phyloP scores from a whole-genome alignment of 2,888 invertebrate species.

The Phasia obesa region DNA sequence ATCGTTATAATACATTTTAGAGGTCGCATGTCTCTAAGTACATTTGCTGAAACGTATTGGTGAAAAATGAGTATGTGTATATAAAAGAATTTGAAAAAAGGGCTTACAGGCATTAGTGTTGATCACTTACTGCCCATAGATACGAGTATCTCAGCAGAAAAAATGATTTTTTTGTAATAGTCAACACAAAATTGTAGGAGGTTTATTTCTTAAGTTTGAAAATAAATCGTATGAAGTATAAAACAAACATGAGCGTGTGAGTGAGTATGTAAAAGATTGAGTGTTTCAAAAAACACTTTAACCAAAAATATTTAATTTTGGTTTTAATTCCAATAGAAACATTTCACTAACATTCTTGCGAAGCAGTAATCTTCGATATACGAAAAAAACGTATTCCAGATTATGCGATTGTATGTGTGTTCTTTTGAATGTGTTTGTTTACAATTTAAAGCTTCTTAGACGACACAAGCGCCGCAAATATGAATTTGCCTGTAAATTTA shows the following conservation, averaged over 20 bases:
- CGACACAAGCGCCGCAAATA: constrained; percentile 11
- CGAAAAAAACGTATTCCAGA: background rate
- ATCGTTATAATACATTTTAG: too few species aligned
- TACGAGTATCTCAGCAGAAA: constrained; percentile 30
- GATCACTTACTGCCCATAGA: constrained; percentile 56
- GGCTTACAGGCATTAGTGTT: constrained; percentile 34
- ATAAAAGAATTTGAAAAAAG: constrained; percentile 10
- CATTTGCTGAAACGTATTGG: background rate
- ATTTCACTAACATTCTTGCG: constrained; percentile 28
- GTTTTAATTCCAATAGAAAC: constrained; percentile 10
- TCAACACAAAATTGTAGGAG: constrained; percentile 16
- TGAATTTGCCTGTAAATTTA: constrained; percentile 13
- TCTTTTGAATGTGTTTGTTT: background rate
- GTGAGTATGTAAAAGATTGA: too few species aligned
- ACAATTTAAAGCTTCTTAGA: background rate
- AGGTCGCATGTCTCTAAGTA: too few species aligned
- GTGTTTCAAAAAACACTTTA: background rate
- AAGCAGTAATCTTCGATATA: constrained; percentile 30
- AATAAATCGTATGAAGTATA: background rate
- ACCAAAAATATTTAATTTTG: constrained; percentile 4
- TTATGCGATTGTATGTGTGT: background rate
- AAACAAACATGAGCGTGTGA: background rate
- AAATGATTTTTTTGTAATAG: constrained; percentile 25
- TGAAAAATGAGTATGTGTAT: constrained; percentile 32
- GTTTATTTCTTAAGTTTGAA: background rate